These are phyloP conservation scores for Pteronotus mesoamericanus DNA, from an alignment of 2,797 vertebrate species.

Conservation along the genomic window DNA sequence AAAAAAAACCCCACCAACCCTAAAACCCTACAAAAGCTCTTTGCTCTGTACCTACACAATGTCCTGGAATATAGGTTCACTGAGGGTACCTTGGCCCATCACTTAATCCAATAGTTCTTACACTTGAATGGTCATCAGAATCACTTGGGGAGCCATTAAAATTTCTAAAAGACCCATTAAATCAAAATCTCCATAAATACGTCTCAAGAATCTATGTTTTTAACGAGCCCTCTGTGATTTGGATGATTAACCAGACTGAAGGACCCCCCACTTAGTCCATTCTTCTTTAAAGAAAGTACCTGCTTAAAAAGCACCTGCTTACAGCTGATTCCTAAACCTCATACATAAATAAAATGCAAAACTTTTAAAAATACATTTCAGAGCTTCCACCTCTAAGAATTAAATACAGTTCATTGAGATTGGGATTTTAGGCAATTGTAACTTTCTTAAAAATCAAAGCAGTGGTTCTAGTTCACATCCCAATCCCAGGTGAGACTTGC, in stretches of 20 bases:
- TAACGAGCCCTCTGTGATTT: not conserved
- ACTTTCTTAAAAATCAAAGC: not conserved
- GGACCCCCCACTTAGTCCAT: not conserved
- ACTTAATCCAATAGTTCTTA: conserved; percentile 7
- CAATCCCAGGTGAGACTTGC: not conserved
- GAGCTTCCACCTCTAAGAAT: not conserved
- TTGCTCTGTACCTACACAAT: not conserved
- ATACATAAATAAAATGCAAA: not conserved
- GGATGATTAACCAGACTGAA: not conserved
- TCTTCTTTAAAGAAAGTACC: not conserved
- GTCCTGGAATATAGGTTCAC: not conserved
- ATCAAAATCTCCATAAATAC: not conserved
- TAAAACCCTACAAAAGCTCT: not conserved
- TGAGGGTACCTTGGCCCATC: not conserved
- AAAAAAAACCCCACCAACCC: too few species aligned
- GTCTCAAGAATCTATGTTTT: not conserved
- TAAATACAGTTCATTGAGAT: not conserved
- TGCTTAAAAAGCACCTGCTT: not conserved
- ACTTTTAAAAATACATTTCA: not conserved
- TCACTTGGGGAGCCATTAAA: not conserved
- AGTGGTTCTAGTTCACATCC: not conserved
- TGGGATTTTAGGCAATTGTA: not conserved
- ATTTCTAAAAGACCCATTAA: conserved; percentile 4
- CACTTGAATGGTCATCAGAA: not conserved
- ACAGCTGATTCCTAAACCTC: not conserved